phyloP scores from a whole-genome alignment of 1,140 invertebrate species.

The Pararge aegeria region DNA sequence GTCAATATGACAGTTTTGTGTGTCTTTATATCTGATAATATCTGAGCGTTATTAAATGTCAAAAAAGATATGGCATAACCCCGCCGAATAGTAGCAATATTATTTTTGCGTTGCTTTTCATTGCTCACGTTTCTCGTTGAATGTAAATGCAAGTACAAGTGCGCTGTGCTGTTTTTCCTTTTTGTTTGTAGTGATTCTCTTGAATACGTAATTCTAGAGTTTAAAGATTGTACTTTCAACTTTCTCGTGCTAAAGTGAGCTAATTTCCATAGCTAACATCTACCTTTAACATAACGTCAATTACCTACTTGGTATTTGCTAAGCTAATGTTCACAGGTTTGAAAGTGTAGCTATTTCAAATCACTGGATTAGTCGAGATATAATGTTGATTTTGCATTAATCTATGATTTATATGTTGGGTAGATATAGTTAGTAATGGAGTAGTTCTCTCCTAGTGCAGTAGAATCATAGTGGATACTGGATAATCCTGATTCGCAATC shows the following conservation, averaged over 20 bases:
- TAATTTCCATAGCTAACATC: conserved; percentile 26
- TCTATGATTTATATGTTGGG: not conserved
- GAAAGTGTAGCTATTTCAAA: conserved; percentile 23
- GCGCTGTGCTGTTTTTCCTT: conserved; percentile 39
- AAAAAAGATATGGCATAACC: too few relatives aligned
- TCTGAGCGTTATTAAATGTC: too few relatives aligned
- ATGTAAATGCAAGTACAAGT: conserved; percentile 21
- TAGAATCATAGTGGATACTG: conserved; percentile 33
- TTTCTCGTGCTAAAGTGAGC: conserved; percentile 30
- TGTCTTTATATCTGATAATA: too few relatives aligned
- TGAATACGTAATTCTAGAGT: conserved; percentile 34
- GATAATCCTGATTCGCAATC: conserved; percentile 60
- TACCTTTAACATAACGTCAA: conserved; percentile 20
- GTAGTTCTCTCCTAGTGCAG: conserved; percentile 17
- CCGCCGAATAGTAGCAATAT: not conserved
- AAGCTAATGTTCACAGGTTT: conserved; percentile 20
- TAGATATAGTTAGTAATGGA: conserved; percentile 12
- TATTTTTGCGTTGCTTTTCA: conserved; percentile 35
- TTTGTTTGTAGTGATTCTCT: conserved; percentile 37
- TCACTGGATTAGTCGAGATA: conserved; percentile 21
- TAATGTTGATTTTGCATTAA: conserved; percentile 23
- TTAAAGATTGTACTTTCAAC: conserved; percentile 29
- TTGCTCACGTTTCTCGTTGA: conserved; percentile 29
- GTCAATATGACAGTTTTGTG: too few relatives aligned
- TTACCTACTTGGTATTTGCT: conserved; percentile 20